Evolutionary conservation across 2,113 vertebrate genomes (phyloP).

Genomic region (Daubentonia madagascariensis): DNA sequence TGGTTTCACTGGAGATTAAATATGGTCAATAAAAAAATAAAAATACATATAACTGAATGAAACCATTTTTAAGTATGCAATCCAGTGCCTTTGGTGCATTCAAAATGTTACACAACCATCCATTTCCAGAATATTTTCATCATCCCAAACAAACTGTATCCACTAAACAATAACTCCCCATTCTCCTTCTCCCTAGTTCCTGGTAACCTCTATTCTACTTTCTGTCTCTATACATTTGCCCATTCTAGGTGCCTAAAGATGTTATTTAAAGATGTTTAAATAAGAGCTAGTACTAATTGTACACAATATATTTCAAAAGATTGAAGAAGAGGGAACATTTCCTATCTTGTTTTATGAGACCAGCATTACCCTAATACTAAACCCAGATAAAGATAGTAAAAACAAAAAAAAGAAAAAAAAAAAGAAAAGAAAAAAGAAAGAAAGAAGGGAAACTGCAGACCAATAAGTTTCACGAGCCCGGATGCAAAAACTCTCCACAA

Average conservation of each 20-base stretch:
- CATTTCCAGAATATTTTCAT: neutral
- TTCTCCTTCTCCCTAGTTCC: neutral
- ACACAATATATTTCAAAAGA: neutral
- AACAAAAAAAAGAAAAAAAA: neutral
- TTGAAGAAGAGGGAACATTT: neutral
- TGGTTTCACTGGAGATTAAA: neutral
- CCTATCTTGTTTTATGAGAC: neutral
- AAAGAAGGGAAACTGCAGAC: too few species aligned
- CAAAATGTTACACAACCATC: neutral
- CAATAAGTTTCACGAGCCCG: too few species aligned
- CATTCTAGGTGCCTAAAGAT: neutral
- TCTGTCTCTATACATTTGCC: neutral
- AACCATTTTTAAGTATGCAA: neutral
- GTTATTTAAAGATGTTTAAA: neutral
- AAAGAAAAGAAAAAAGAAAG: neutral
- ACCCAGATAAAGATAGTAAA: neutral
- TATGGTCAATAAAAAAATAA: too few species aligned
- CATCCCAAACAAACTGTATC: neutral
- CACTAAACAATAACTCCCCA: neutral
- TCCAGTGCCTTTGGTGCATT: neutral
- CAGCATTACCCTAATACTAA: neutral
- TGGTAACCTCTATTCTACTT: neutral
- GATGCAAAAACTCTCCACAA: too few species aligned
- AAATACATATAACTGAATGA: too few species aligned
- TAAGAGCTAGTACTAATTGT: neutral